These are phyloP conservation scores for Falco concolor DNA, from an alignment of 2,797 vertebrate species.

Conservation along the genomic window DNA sequence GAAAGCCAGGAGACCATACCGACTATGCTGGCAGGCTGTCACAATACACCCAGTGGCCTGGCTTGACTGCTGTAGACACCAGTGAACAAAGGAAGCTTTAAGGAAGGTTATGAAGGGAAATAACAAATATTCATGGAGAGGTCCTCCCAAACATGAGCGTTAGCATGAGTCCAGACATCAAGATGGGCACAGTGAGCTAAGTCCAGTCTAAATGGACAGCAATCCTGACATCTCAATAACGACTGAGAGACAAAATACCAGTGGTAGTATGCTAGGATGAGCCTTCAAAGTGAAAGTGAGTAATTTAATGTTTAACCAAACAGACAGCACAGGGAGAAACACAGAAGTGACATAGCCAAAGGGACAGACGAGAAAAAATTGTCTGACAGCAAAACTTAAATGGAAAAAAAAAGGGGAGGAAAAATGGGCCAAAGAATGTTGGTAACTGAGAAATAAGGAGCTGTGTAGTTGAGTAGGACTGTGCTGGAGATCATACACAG, in stretches of 20 bases:
- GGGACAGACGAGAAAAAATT: neutral
- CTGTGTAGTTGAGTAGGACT: neutral
- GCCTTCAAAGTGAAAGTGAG: neutral
- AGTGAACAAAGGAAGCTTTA: neutral
- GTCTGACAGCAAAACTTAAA: neutral
- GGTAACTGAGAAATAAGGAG: neutral
- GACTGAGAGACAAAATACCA: neutral
- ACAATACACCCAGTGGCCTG: neutral
- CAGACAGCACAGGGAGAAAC: neutral
- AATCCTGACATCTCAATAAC: neutral
- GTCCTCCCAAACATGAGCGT: neutral
- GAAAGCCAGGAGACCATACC: neutral
- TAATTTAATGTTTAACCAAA: neutral
- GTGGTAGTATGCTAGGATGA: neutral
- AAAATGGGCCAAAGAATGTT: neutral
- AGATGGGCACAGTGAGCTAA: neutral
- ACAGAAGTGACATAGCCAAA: neutral
- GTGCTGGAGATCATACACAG: accelerated
- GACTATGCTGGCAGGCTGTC: neutral
- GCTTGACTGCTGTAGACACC: neutral
- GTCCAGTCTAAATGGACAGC: neutral
- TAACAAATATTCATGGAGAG: neutral
- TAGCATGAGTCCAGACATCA: neutral
- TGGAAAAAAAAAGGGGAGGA: no score
- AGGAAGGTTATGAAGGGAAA: neutral